Conservation (phyloP, 1,140 invertebrate species). For the Galleria mellonella region DNA sequence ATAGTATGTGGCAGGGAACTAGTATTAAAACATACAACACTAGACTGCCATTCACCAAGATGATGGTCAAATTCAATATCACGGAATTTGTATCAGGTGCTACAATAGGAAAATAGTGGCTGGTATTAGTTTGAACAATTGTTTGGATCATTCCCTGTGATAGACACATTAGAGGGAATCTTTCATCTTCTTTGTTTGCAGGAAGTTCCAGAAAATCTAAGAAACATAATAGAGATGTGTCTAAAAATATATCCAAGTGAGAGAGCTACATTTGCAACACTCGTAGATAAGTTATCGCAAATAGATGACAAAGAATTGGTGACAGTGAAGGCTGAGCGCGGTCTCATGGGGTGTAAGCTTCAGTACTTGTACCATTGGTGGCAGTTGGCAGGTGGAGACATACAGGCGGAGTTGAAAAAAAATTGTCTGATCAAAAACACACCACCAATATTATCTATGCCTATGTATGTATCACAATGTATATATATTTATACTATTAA, state of each 20-base stretch:
- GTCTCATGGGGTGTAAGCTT: conserved; percentile 78
- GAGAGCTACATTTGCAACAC: conserved; percentile 76
- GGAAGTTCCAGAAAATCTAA: conserved; percentile 77
- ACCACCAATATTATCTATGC: conserved; percentile 85
- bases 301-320: conserved; percentile 37
- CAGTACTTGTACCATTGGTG: conserved; percentile 95
- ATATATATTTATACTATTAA: not conserved
- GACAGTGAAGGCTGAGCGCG: conserved; percentile 56
- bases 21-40: no score
- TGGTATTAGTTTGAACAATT: no score
- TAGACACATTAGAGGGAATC: not conserved
- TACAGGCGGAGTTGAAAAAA: conserved; percentile 91
- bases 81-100: no score
- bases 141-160: no score
- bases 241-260: conserved; percentile 79
- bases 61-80: no score
- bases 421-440: conserved; percentile 91
- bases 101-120: no score
- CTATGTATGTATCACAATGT: conserved; percentile 80
- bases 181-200: conserved; percentile 48
- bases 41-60: no score
- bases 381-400: conserved; percentile 96
- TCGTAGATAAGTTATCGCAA: conserved; percentile 72
- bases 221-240: conserved; percentile 80
- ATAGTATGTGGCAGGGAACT: no score